phyloP scores from a whole-genome alignment of 1,140 invertebrate species.

The Lucilia sericata region DNA sequence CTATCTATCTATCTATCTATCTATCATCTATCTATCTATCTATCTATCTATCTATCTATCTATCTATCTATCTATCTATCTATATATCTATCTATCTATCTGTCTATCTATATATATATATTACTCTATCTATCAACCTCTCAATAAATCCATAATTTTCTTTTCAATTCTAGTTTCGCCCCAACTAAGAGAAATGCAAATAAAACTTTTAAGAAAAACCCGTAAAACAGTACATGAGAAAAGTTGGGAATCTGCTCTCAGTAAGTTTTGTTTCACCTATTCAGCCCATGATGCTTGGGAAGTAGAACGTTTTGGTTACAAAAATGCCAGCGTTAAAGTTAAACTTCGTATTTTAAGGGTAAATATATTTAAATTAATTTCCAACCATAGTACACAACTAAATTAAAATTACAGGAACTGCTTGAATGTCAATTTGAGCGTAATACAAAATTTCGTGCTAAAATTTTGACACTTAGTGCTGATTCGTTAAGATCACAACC shows the following conservation, averaged over 20 bases:
- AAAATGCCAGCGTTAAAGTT: conserved; percentile 86
- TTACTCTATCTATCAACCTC: too few species aligned
- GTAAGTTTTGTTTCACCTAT: conserved; percentile 92
- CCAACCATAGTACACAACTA: not conserved
- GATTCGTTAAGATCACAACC: conserved; percentile 86
- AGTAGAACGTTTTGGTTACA: conserved; percentile 95
- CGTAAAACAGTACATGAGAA: conserved; percentile 86
- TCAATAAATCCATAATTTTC: too few species aligned
- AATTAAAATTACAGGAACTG: conserved; percentile 75
- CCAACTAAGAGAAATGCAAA: conserved; percentile 85
- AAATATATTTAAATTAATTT: conserved; percentile 27
- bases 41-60: too few species aligned
- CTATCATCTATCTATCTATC: too few species aligned
- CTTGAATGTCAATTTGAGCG: conserved; percentile 95
- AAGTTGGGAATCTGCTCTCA: conserved; percentile 89
- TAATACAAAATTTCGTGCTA: conserved; percentile 93
- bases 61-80: too few species aligned
- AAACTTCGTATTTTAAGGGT: conserved; percentile 91
- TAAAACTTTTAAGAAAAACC: conserved; percentile 89
- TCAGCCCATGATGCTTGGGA: conserved; percentile 93
- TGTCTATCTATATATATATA: too few species aligned
- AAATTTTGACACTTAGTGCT: conserved; percentile 86
- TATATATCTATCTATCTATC: too few species aligned
- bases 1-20: too few species aligned
- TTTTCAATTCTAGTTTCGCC: conserved; percentile 78